Evolutionary conservation across 2,113 vertebrate genomes (phyloP), one percentile per base, ranked within the genome.

Genomic region (Cyanistes caeruleus): DNA sequence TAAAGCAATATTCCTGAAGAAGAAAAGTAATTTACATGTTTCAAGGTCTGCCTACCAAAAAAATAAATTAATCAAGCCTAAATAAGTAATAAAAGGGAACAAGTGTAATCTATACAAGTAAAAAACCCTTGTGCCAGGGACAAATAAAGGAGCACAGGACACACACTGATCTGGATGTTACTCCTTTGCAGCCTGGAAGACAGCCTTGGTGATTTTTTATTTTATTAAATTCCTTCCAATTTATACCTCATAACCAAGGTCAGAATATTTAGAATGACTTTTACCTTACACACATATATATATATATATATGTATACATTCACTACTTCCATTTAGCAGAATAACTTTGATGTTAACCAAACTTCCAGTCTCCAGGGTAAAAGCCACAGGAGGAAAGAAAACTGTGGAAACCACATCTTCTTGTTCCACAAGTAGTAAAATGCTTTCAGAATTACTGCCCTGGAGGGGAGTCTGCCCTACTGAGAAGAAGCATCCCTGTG

Each of bases 21-120:
- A 86, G 90, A 81, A 84, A 84, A 87, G n/a, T 53, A 82, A 95
- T 97, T 94, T 93, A 69, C 85, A 93, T 87, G 79, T 82, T 94
- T 78, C 72, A 65, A 94, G 79, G 63, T 31, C 31, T 91, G 53
- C 35, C 44, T 70, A 49, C 18, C 2, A 94, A 87, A 94, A 82
- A 73, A 82, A 51, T 76, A 93, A 84, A 92, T 84, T 89, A 74
- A 93, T 88, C 75, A 92, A 95, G 8, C 4, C 58, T 44, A 23
- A 78, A 12, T 74, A 91, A 87, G 20, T 94, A 80, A 83, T 43
- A 63, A 93, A 90, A 87, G 27, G 33, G 82, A 90, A 62, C 35
- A 91, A 85, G 58, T 24, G 43, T 49, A 37, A 91, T 63, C 30
- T 56, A 3, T 28, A 56, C 24, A 6, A 93, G 12, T 39, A 94